Evolutionary conservation across 2,888 invertebrate species (phyloP).

Genomic region (Pyrochroa serraticornis): DNA sequence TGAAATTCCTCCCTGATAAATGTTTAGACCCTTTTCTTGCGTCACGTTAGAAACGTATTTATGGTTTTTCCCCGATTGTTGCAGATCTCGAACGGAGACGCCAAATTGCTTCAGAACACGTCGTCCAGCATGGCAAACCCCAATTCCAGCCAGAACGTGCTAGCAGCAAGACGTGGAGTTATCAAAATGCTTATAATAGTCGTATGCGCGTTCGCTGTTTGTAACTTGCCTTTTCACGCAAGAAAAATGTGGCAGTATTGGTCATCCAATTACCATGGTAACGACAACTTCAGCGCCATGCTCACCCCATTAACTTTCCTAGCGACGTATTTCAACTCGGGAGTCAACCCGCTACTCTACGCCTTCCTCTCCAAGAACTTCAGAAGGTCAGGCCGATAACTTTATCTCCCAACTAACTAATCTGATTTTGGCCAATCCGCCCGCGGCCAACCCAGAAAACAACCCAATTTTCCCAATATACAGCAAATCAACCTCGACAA

Average conservation of each 20-base stretch:
- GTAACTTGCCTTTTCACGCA: constrained; percentile 89
- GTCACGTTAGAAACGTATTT: background rate
- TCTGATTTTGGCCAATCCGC: too few species aligned
- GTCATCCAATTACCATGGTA: constrained; percentile 63
- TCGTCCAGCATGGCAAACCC: constrained; percentile 60
- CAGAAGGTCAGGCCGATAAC: constrained; percentile 47
- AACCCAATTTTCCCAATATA: too few species aligned
- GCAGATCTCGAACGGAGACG: constrained; percentile 42
- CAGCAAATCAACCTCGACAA: too few species aligned
- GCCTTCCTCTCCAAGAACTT: constrained; percentile 80
- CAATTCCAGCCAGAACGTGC: constrained; percentile 75
- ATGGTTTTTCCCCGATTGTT: background rate
- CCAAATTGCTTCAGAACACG: constrained; percentile 35
- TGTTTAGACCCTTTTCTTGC: too few species aligned
- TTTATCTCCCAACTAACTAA: too few species aligned
- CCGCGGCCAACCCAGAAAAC: background rate
- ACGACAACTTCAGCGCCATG: constrained; percentile 75
- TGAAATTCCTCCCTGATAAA: too few species aligned
- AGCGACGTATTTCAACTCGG: constrained; percentile 88
- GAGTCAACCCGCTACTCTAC: constrained; percentile 88
- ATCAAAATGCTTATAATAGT: constrained; percentile 89
- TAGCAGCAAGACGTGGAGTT: constrained; percentile 82
- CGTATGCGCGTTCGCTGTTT: constrained; percentile 85
- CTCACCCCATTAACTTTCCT: constrained; percentile 87
- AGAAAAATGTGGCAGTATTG: constrained; percentile 88